Base-by-base conservation (phyloP, 2,797 vertebrate genomes). In the Sphenodon punctatus region DNA sequence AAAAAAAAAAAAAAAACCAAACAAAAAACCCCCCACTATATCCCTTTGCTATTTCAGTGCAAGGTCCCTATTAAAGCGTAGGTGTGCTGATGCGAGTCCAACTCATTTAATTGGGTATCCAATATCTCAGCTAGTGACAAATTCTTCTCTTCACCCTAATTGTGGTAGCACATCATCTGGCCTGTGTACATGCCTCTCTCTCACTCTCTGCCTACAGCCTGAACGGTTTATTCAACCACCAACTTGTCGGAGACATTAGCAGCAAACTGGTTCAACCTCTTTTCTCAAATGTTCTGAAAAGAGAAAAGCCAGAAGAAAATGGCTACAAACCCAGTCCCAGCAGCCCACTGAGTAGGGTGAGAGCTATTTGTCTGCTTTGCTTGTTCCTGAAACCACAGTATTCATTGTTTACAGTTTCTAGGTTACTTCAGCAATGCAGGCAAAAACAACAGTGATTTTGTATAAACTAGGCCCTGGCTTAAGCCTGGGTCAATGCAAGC, bases 41-140 rank as follows among this genome's bases (percentile, higher is more conserved):
- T 30, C 79, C 34, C 75, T 67, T 66, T 32, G 20, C 63, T 66
- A 0, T 56, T 58, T 78, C 64, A 48, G 10, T 2, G n/a, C 45
- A 49, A 60, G 68, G 39, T 43, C 45, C 67, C 41, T 59, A 51
- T 56, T 76, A 46, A 59, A 43, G n/a, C 51, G 30, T 67, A 27
- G 51, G 46, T 59, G 53, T 69, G 39, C 38, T 85, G 38, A 79
- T 36, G 61, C 48, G 32, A 65, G 9, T 27, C 27, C 5, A 1
- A 9, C n/a, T 67, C 25, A 6, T 9, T 17, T 12, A 13, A 4
- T 0, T 25, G 13, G 43, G 8, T 19, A 30, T 19, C 7, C 39
- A 63, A 3, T 43, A 39, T 25, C 38, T 45, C 30, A n/a, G n/a
- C n/a, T 56, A 67, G 51, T 38, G 43, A 58, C 58, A 75, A 64